These are phyloP conservation scores for Colostygia pectinataria DNA, from an alignment of 2,888 invertebrate genomes.

Conservation along the genomic window DNA sequence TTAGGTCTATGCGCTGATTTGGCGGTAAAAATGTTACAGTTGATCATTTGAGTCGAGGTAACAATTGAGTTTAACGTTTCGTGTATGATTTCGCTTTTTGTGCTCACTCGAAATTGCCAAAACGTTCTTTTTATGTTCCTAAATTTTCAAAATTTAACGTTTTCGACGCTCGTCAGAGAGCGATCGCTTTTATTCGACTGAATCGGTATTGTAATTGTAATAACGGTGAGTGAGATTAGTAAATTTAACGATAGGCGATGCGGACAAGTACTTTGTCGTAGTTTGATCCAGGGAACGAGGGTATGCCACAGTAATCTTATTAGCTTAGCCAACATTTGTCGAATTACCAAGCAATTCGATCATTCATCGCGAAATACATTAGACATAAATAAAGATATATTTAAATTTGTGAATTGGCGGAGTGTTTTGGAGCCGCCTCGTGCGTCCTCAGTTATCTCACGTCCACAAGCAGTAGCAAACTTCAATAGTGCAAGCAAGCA, in stretches of 20 bases:
- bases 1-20: slow-evolving; percentile 78
- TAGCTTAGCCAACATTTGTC: slow-evolving; percentile 68
- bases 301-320: slow-evolving; percentile 74
- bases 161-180: slow-evolving; percentile 38
- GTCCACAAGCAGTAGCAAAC: slow-evolving; percentile 54
- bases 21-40: slow-evolving; percentile 69
- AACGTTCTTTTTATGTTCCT: slow-evolving; percentile 38
- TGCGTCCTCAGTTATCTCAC: slow-evolving; percentile 55
- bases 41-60: slow-evolving; percentile 56
- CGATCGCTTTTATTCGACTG: slow-evolving; percentile 62
- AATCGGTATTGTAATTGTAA: slow-evolving; percentile 61
- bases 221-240: slow-evolving; percentile 72
- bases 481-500: slow-evolving; percentile 44
- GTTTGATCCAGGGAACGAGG: slow-evolving; percentile 62
- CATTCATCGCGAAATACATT: slow-evolving; percentile 82
- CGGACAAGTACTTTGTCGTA: slow-evolving; percentile 66
- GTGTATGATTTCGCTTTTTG: slow-evolving; percentile 39
- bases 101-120: slow-evolving; percentile 51
- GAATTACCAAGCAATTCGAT: slow-evolving; percentile 81
- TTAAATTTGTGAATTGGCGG: slow-evolving; percentile 64
- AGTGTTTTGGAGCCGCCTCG: slow-evolving; percentile 51
- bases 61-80: slow-evolving; percentile 45
- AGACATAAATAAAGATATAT: slow-evolving; percentile 69
- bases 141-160: slow-evolving; percentile 39
- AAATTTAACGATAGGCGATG: slow-evolving; percentile 69